Conservation (phyloP, 1,140 invertebrate genomes). For the Euura saliciscinereae region DNA sequence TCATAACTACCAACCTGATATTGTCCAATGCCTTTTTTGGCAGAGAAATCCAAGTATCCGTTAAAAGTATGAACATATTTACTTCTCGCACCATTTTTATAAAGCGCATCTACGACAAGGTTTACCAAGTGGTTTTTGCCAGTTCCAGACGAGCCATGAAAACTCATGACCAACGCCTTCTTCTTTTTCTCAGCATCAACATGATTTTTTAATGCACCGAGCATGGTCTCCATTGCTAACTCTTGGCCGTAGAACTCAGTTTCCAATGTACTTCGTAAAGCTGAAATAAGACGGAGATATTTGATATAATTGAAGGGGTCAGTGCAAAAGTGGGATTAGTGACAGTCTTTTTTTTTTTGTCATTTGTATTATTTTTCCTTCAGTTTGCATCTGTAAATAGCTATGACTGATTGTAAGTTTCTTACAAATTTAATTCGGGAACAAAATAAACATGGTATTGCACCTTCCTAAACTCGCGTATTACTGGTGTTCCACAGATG, state of each 20-base stretch:
- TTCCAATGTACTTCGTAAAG: constrained; percentile 41
- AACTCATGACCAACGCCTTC: constrained; percentile 76
- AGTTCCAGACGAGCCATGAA: constrained; percentile 82
- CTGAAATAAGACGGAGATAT: constrained; percentile 32
- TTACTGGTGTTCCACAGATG: too few relatives aligned
- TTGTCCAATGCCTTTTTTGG: constrained; percentile 45
- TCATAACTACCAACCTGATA: constrained; percentile 62
- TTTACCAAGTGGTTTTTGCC: constrained; percentile 89
- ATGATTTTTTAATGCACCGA: constrained; percentile 65
- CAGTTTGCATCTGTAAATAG: not conserved
- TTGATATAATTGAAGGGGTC: too few relatives aligned
- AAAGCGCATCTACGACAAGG: constrained; percentile 81
- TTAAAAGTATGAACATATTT: constrained; percentile 83
- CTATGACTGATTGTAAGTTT: too few relatives aligned
- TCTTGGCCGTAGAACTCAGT: constrained; percentile 70
- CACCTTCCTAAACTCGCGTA: too few relatives aligned
- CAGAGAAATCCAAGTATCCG: constrained; percentile 80
- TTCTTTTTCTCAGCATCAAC: constrained; percentile 53
- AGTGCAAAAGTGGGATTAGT: too few relatives aligned
- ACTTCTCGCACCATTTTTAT: constrained; percentile 74
- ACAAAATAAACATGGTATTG: too few relatives aligned
- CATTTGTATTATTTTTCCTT: constrained; percentile 20
- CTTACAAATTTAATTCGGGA: too few relatives aligned
- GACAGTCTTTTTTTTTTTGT: too few relatives aligned
- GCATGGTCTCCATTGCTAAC: constrained; percentile 63